phyloP scores from a whole-genome alignment of 2,888 invertebrate species.

The Morpho helenor region DNA sequence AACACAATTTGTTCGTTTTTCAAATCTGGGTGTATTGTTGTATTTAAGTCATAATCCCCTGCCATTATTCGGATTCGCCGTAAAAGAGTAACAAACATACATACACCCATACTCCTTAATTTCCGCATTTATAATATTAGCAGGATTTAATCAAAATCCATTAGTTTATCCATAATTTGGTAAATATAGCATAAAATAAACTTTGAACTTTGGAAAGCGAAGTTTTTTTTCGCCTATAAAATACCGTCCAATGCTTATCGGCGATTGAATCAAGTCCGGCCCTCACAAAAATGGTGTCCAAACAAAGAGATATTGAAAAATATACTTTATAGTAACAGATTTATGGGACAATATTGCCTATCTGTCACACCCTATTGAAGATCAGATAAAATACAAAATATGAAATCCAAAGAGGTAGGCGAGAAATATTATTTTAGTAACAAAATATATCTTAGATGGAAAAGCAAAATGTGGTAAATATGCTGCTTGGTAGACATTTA shows the following conservation, averaged over 20 bases:
- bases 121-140: too few species aligned
- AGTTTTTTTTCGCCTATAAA: too few species aligned
- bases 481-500: neutral
- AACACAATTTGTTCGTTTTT: too few species aligned
- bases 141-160: too few species aligned
- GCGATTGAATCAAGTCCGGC: neutral
- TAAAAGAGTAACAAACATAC: too few species aligned
- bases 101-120: too few species aligned
- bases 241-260: neutral
- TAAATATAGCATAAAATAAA: too few species aligned
- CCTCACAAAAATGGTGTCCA: neutral
- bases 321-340: conserved; percentile 7
- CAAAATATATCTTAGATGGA: conserved; percentile 1
- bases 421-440: conserved; percentile 4
- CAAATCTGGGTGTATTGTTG: too few species aligned
- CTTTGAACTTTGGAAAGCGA: too few species aligned
- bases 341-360: conserved; percentile 16
- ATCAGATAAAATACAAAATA: conserved; percentile 20
- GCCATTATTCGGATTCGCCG: too few species aligned
- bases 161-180: too few species aligned
- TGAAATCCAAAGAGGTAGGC: conserved; percentile 17
- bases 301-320: conserved; percentile 4
- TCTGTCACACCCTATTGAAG: conserved; percentile 15
- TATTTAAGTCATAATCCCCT: too few species aligned
- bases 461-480: conserved; percentile 7